Percentiles rank a stretch among this genome's conserved stretches.
Conservation (phyloP, 2,888 invertebrate species). For the Chloromyia formosa region DNA sequence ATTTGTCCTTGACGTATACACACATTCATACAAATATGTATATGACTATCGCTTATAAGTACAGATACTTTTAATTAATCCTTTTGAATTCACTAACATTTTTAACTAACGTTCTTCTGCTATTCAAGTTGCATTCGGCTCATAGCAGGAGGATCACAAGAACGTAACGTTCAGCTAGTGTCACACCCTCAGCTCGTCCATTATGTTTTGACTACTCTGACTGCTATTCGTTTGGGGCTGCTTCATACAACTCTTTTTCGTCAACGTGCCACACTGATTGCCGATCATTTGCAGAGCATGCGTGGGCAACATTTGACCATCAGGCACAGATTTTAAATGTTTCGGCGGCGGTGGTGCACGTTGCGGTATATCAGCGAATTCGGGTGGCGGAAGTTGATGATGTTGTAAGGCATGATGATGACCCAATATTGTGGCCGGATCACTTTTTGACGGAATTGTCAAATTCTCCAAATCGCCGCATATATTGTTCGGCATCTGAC, state of each 20-base stretch:
- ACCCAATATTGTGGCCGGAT: constrained; percentile 76
- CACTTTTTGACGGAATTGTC: constrained; percentile 69
- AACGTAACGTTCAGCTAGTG: constrained; percentile 62
- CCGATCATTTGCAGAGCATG: constrained; percentile 80
- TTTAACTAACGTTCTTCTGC: constrained; percentile 17
- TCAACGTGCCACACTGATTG: constrained; percentile 76
- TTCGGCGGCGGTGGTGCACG: constrained; percentile 81
- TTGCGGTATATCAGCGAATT: constrained; percentile 83
- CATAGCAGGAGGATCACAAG: constrained; percentile 35
- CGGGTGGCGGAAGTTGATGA: constrained; percentile 85
- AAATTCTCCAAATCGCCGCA: constrained; percentile 81
- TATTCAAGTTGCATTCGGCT: neutral
- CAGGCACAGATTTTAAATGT: constrained; percentile 70
- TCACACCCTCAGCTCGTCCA: constrained; percentile 89
- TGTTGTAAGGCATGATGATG: constrained; percentile 81
- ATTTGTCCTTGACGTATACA: neutral
- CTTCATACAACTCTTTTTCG: constrained; percentile 74
- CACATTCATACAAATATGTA: no score
- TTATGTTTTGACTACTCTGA: constrained; percentile 66
- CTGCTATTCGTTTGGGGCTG: constrained; percentile 57
- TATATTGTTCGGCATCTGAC: constrained; percentile 88
- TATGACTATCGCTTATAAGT: no score
- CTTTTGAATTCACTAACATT: neutral
- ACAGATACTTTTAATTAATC: no score
- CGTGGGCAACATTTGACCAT: constrained; percentile 75